Percentiles rank a stretch among this genome's conserved stretches.
Conservation (phyloP, 2,888 invertebrate genomes). For the Callimorpha dominula region DNA sequence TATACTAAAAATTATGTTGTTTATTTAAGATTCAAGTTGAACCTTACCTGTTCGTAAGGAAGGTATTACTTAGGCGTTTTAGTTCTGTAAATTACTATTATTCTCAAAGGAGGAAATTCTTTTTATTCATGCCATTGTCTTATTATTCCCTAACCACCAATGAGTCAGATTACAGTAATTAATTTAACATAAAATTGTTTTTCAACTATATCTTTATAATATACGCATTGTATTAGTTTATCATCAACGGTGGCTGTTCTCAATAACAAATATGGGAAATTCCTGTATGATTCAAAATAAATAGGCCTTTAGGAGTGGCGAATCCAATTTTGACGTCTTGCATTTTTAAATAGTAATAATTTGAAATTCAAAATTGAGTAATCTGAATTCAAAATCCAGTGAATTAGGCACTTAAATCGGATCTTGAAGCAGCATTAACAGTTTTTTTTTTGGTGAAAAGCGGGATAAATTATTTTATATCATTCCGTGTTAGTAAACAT, state of each 20-base stretch:
- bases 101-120: not conserved
- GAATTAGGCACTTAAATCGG: not conserved
- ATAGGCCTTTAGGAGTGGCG: not conserved
- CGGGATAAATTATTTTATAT: not conserved
- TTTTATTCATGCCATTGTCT: not conserved
- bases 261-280: constrained; percentile 8
- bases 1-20: too few relatives aligned
- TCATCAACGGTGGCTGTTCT: not conserved
- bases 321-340: not conserved
- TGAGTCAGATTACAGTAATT: constrained; percentile 2
- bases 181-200: not conserved
- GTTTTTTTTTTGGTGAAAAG: not conserved
- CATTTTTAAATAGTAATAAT: too few relatives aligned
- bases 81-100: not conserved
- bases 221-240: constrained; percentile 2
- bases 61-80: not conserved
- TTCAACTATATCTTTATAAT: constrained; percentile 5
- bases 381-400: not conserved
- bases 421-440: not conserved
- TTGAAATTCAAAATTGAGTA: not conserved
- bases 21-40: too few relatives aligned
- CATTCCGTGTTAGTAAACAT: not conserved
- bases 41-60: too few relatives aligned
- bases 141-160: not conserved
- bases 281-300: constrained; percentile 5